A percentile compares a stretch with the other conserved stretches of the same genome.
Evolutionary conservation across 2,797 vertebrate genomes (phyloP).

Genomic region (Tauraco hartlaubi): DNA sequence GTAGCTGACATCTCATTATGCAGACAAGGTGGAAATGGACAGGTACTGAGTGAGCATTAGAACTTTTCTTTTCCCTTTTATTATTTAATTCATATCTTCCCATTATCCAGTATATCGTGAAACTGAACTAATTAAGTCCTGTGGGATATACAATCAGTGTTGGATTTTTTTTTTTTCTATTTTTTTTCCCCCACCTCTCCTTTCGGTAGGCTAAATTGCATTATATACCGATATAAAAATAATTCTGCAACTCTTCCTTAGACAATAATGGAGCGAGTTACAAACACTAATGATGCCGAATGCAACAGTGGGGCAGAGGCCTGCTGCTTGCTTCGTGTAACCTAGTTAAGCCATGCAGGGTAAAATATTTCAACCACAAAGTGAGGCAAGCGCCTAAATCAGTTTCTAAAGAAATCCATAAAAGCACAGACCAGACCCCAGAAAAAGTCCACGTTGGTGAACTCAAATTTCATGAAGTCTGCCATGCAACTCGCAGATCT

Average conservation of each 20-base stretch:
- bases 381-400: background rate
- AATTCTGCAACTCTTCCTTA: conserved; percentile 54
- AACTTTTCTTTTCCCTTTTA: conserved; percentile 69
- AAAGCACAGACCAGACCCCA: background rate
- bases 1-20: conserved; percentile 78
- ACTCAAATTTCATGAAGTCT: background rate
- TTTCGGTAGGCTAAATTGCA: conserved; percentile 74
- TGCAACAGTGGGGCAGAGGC: conserved; percentile 42
- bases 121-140: conserved; percentile 85
- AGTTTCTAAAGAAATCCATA: background rate
- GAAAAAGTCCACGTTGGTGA: background rate
- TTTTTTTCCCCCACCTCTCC: background rate
- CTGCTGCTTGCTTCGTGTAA: conserved; percentile 23
- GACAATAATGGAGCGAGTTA: conserved; percentile 64
- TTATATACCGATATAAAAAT: conserved; percentile 72
- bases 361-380: background rate
- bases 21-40: conserved; percentile 77
- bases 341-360: conserved; percentile 65
- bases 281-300: conserved; percentile 69
- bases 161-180: background rate
- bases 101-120: conserved; percentile 39
- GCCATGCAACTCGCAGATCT: background rate
- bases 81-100: conserved; percentile 66
- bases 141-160: conserved; percentile 80
- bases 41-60: conserved; percentile 73